Conservation (phyloP, 2,113 vertebrate species). For the Tringa solitaria region DNA sequence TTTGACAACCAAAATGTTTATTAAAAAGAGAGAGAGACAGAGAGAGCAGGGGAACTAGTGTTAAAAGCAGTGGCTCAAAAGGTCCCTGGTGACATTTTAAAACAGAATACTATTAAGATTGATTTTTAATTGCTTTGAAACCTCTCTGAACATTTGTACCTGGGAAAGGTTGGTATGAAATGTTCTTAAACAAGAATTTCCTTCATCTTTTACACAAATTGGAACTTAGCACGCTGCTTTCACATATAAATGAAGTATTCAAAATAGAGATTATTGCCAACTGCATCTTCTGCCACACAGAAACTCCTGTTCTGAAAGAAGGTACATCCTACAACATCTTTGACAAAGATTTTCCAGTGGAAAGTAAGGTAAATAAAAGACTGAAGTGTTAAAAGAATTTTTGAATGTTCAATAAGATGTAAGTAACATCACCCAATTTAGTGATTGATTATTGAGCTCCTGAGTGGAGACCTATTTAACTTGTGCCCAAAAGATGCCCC, state of each 20-base stretch:
- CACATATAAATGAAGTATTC: neutral
- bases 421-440: neutral
- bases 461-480: neutral
- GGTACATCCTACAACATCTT: rapidly evolving
- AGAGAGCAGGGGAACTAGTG: neutral
- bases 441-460: neutral
- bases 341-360: neutral
- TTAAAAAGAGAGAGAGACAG: neutral
- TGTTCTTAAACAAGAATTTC: neutral
- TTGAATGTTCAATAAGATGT: neutral
- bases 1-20: conserved; percentile 14
- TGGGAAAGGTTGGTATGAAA: neutral
- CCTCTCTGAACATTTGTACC: neutral
- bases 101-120: neutral
- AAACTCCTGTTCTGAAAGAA: neutral
- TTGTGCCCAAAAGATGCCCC: neutral
- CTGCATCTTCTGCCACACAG: neutral
- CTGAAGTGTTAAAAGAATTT: neutral
- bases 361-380: neutral
- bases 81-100: neutral
- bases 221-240: neutral
- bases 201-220: neutral
- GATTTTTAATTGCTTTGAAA: conserved; percentile 23
- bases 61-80: neutral
- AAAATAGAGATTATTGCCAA: neutral